Evolutionary conservation across 2,113 vertebrate genomes (phyloP).

Genomic region (Perca schrenkii): DNA sequence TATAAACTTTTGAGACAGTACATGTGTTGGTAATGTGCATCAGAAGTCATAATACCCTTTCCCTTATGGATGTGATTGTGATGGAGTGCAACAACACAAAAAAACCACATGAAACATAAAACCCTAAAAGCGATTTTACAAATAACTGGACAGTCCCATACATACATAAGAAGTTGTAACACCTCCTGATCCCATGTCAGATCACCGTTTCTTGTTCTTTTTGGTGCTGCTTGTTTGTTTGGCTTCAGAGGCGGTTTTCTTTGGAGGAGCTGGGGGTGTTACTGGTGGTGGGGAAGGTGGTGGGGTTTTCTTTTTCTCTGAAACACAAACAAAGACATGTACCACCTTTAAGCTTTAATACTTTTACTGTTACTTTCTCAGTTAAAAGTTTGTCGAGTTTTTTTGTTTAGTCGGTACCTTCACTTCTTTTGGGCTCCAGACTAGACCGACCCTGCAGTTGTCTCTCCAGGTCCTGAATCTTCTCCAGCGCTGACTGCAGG

Average conservation of each 20-base stretch:
- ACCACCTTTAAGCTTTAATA: neutral
- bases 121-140: neutral
- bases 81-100: neutral
- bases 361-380: neutral
- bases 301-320: conserved; percentile 59
- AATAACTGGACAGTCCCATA: neutral
- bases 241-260: conserved; percentile 49
- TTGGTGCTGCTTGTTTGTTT: conserved; percentile 64
- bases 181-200: neutral
- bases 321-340: conserved; percentile 39
- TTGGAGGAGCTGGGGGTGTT: conserved; percentile 13
- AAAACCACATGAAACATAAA: neutral
- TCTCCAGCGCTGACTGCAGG: conserved; percentile 85
- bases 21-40: neutral
- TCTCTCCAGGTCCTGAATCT: conserved; percentile 85
- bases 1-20: neutral
- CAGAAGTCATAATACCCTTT: neutral
- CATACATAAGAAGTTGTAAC: neutral
- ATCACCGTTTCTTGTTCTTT: conserved; percentile 73
- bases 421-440: conserved; percentile 44
- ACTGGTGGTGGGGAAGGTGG: neutral
- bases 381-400: neutral
- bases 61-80: neutral
- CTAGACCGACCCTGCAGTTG: conserved; percentile 63
- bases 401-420: conserved; percentile 25